phyloP scores from a whole-genome alignment of 2,113 vertebrate genomes.

The Bettongia penicillata region DNA sequence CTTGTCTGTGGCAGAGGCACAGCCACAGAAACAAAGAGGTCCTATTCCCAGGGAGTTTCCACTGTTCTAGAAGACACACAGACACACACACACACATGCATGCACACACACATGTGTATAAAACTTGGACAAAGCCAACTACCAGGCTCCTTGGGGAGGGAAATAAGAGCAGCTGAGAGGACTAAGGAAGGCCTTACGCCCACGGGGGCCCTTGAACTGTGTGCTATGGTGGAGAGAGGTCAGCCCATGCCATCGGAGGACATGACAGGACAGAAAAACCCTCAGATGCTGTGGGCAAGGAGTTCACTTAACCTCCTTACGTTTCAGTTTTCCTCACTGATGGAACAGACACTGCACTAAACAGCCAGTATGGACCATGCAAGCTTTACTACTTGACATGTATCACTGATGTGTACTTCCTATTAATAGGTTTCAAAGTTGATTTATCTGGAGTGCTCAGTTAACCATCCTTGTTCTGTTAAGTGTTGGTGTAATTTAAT shows the following conservation, averaged over 20 bases:
- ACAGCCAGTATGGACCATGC: background rate
- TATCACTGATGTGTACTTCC: background rate
- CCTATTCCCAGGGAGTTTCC: background rate
- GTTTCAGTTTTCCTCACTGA: background rate
- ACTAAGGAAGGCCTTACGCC: too few species aligned
- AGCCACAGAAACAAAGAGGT: background rate
- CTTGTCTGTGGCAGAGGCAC: background rate
- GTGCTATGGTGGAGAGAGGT: background rate
- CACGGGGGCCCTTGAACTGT: background rate
- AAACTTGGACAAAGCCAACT: background rate
- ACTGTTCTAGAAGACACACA: constrained; percentile 12
- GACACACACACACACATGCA: background rate
- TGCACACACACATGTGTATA: background rate
- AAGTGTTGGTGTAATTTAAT: background rate
- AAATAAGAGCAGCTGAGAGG: too few species aligned
- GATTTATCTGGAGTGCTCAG: background rate
- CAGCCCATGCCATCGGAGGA: background rate
- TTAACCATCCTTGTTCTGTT: background rate
- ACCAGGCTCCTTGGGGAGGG: background rate
- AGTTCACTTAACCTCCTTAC: background rate
- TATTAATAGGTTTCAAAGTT: background rate
- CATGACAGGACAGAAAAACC: accelerated
- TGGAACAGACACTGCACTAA: background rate
- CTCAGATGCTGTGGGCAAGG: background rate
- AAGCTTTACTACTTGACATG: background rate